These are phyloP conservation scores for Lophochroa leadbeateri DNA, from an alignment of 2,113 vertebrate species.

Conservation along the genomic window DNA sequence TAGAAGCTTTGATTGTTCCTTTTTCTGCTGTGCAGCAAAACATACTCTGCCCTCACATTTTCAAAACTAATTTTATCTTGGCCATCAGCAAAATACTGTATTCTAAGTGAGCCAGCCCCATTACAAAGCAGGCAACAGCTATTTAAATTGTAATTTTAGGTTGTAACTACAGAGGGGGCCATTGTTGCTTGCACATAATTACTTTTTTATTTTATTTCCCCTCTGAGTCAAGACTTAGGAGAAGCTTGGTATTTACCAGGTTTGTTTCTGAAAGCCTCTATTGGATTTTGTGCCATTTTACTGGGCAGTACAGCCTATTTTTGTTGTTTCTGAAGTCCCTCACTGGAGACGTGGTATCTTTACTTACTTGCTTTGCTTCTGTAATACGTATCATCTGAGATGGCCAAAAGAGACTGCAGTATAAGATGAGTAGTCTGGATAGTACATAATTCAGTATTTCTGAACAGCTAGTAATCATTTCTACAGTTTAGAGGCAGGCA, in stretches of 20 bases:
- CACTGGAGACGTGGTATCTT: neutral
- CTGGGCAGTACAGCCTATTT: neutral
- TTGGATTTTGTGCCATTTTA: neutral
- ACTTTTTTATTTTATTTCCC: neutral
- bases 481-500: neutral
- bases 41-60: neutral
- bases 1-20: neutral
- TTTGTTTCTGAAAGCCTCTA: neutral
- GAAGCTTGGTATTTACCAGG: neutral
- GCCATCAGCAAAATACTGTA: accelerated
- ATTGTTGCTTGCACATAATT: neutral
- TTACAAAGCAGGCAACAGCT: neutral
- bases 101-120: neutral
- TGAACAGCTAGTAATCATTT: neutral
- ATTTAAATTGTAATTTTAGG: neutral
- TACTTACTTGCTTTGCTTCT: neutral
- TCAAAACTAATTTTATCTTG: neutral
- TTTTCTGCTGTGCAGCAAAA: neutral
- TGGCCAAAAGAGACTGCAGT: neutral
- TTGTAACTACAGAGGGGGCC: neutral
- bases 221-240: neutral
- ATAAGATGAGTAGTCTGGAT: neutral
- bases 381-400: neutral
- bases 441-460: neutral
- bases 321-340: neutral